A percentile compares a stretch with the other conserved stretches of the same genome.
phyloP scores from a whole-genome alignment of 2,888 invertebrate species.

The Halictus ligatus region DNA sequence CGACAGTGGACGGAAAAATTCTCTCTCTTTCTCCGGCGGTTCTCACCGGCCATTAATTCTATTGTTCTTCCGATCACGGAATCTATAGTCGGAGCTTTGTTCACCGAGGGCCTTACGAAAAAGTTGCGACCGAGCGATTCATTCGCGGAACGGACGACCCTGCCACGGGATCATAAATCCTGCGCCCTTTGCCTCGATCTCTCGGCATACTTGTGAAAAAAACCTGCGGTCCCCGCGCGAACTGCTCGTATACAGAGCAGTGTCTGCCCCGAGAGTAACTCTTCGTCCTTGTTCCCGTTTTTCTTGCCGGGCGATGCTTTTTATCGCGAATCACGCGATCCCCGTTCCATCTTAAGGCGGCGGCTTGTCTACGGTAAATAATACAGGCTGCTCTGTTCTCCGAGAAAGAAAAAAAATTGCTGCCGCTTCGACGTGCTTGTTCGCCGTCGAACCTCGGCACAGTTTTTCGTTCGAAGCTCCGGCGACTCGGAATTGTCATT shows the following conservation, averaged over 20 bases:
- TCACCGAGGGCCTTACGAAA: slow-evolving; percentile 67
- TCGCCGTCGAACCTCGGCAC: not conserved
- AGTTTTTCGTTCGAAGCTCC: not conserved
- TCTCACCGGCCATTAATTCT: slow-evolving; percentile 69
- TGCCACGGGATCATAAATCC: slow-evolving; percentile 67
- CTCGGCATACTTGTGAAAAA: slow-evolving; percentile 5
- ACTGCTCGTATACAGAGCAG: not conserved
- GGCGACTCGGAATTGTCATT: not conserved
- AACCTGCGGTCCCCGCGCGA: slow-evolving; percentile 16
- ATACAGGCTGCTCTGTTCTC: not conserved
- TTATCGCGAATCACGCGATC: slow-evolving; percentile 8
- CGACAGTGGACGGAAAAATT: slow-evolving; percentile 63
- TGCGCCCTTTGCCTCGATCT: slow-evolving; percentile 34
- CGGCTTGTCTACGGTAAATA: not conserved
- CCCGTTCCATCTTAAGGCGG: not conserved
- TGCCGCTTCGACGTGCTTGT: not conserved
- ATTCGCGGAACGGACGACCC: slow-evolving; percentile 65
- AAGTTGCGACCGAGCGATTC: slow-evolving; percentile 69
- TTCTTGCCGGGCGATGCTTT: not conserved
- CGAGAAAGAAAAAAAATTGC: not conserved
- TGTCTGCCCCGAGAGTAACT: slow-evolving; percentile 1
- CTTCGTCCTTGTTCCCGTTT: slow-evolving; percentile 9
- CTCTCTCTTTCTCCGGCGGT: slow-evolving; percentile 26
- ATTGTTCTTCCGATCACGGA: slow-evolving; percentile 70
- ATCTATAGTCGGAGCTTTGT: slow-evolving; percentile 71